Evolutionary conservation across 2,888 invertebrate genomes (phyloP), one percentile per base, ranked within the genome.

Genomic region (Myathropa florea): DNA sequence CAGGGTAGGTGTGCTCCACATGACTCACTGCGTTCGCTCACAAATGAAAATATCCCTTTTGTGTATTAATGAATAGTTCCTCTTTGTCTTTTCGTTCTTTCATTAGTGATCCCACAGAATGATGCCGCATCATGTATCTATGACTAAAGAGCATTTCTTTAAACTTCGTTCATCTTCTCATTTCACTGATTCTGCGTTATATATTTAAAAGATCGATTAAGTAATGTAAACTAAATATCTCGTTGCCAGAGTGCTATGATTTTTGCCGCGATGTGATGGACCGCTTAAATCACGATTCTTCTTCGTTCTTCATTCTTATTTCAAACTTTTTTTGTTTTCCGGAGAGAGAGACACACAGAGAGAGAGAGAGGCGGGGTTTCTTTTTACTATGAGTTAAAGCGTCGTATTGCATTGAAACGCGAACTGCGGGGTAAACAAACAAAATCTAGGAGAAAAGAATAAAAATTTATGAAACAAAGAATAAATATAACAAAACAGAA

Each of bases 81-180:
- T 70, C 67, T 64, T 68, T 60, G 59, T 55, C 23, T 61, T 26
- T 59, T 53, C 21, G 55, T 70, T 65, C 26, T 21, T 39, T 73
- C 68, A 57, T 68, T 26, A 92, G 92, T 7, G 92, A 92, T 90
- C 92, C 92, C 79, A 90, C 91, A 90, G 92, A 92, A 91, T 92
- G 92, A 92, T 92, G 90, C 53, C 57, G 36, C 60, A 57, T 21
- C 46, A 68, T 10, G 26, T 68, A 61, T 61, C 61, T 80, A 53
- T 72, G 77, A 78, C 73, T 77, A 72, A 72, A 73, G 77, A 81
- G 63, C 63, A 77, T 77, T 77, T 72, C 73, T 77, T 36, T 57
- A 24, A 76, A 80, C 46, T 64, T 81, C 76, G 72, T 81, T 85
- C 63, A 85, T 73, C 73, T 59, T 77, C 75, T 81, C 59, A 82